Percentiles rank a stretch among this genome's conserved stretches.
These are phyloP conservation scores for Alectoris magna DNA, from an alignment of 2,797 vertebrate species.

Conservation along the genomic window DNA sequence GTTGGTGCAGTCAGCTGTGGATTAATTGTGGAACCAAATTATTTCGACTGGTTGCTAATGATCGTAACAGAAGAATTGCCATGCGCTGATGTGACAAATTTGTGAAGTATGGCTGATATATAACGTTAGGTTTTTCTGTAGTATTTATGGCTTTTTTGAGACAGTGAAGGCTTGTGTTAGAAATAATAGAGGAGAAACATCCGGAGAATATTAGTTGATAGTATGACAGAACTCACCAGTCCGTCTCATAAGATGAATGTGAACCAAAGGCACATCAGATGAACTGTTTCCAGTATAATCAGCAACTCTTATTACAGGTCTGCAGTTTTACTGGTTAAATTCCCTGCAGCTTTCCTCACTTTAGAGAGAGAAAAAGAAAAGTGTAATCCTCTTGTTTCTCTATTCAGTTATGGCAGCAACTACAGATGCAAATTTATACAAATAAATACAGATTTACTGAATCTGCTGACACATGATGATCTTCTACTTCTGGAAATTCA, in stretches of 20 bases:
- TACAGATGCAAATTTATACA: not conserved
- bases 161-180: not conserved
- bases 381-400: not conserved
- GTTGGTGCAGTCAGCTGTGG: not conserved
- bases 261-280: not conserved
- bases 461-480: not conserved
- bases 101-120: rapidly evolving
- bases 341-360: not conserved
- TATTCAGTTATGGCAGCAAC: not conserved
- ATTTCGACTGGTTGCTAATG: not conserved
- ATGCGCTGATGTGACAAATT: not conserved
- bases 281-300: not conserved
- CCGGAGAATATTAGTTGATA: not conserved
- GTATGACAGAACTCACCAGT: not conserved
- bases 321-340: not conserved
- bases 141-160: not conserved
- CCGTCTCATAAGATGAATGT: not conserved
- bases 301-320: not conserved
- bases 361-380: not conserved
- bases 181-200: not conserved
- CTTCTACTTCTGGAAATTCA: not conserved
- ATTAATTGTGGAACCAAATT: not conserved
- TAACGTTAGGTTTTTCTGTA: not conserved
- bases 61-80: not conserved
- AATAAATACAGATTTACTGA: not conserved